Base-by-base conservation (phyloP, 2,888 invertebrate species). In the Drosophila nr. medialis region DNA sequence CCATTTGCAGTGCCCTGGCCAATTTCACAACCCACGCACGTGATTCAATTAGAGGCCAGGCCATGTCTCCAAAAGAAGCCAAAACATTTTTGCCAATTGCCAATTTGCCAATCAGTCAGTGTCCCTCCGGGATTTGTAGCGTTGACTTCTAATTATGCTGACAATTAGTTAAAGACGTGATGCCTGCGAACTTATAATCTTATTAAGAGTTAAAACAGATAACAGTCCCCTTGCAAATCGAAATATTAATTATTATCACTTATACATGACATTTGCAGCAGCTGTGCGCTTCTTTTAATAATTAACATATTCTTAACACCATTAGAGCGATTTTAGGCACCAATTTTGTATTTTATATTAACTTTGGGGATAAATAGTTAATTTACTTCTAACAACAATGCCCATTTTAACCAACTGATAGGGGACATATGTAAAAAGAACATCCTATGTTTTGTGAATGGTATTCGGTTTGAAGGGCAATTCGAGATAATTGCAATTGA, bases 91-190 rank as follows among this genome's bases (percentile, higher is more conserved):
- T 69, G 75, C 75, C 75, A 82, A 85, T 84, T 64, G 64, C 48
- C 64, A 60, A 60, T 56, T 67, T 58, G 59, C 69, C 58, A 89
- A 86, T 84, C 83, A 85, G 80, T 75, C 85, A 72, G 80, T 53
- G 61, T 63, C 60, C 84, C 77, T 66, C 58, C 40, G 80, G 89
- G 89, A 75, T 70, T 75, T 68, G 65, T 64, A 65, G 50, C 68
- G 58, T 55, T 62, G 63, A 61, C 89, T 74, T 77, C 75, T 89
- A 88, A 84, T 84, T 84, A 84, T 74, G 72, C 69, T 65, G 74
- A 73, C 88, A 84, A 84, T 84, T 84, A 88, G 83, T 59, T 61
- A 56, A 73, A 73, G 61, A 84, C 83, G 83, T 84, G 83, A 75
- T 73, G 63, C 58, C 83, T 85, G 80, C 73, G 75, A 83, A 66